phyloP scores from a whole-genome alignment of 64 coral and sea anemone species.

The Cladopsammia gracilis region DNA sequence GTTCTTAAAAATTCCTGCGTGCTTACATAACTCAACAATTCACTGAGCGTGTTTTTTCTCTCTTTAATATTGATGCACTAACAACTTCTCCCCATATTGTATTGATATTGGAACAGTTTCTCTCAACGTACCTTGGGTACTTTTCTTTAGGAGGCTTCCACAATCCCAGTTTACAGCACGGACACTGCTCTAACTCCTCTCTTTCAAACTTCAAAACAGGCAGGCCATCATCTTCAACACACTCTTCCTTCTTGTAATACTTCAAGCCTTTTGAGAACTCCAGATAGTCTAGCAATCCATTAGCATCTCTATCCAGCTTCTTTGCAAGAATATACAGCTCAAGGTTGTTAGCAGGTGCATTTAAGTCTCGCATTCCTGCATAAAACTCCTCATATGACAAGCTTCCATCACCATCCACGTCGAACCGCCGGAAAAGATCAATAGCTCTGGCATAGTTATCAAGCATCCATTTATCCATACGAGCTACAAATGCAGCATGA shows the following conservation, averaged over 20 bases:
- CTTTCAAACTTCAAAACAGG: constrained; percentile 91
- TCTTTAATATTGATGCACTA: too few relatives aligned
- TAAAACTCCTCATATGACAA: constrained; percentile 98
- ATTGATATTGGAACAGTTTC: not conserved
- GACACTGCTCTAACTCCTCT: constrained; percentile 92
- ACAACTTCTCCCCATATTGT: not conserved
- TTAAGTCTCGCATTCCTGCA: constrained; percentile 98
- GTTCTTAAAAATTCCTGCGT: too few relatives aligned
- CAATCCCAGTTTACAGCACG: constrained; percentile 97
- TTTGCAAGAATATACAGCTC: constrained; percentile 96
- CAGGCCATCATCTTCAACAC: constrained; percentile 77
- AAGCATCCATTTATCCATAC: constrained; percentile 97
- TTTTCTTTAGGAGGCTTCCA: constrained; percentile 90
- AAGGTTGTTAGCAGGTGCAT: constrained; percentile 94
- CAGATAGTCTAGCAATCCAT: constrained; percentile 93
- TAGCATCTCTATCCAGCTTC: constrained; percentile 89
- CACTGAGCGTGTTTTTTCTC: too few relatives aligned
- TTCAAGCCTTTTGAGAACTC: constrained; percentile 96
- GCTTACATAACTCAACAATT: too few relatives aligned
- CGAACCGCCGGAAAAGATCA: constrained; percentile 95
- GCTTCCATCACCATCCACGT: constrained; percentile 94
- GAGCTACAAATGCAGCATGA: constrained; percentile 93
- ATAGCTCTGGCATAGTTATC: constrained; percentile 94
- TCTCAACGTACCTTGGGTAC: constrained; percentile 74
- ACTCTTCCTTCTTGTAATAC: constrained; percentile 91